phyloP scores from a whole-genome alignment of 1,140 invertebrate genomes.

The Orius insidiosus region DNA sequence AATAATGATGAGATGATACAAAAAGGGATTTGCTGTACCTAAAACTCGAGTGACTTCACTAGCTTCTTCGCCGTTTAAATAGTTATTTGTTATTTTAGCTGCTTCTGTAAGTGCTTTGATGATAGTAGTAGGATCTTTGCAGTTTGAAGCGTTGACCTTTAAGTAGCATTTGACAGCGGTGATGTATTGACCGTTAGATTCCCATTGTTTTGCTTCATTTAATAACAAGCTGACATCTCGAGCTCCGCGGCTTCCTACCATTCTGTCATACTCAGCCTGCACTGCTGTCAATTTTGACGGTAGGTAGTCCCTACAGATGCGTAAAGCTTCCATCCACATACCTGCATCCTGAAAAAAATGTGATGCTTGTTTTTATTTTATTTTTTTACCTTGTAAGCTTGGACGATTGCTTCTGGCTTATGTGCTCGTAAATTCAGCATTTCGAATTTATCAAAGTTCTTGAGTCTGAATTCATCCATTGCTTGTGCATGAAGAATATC shows the following conservation, averaged over 20 bases:
- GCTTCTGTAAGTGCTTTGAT: slow-evolving; percentile 46
- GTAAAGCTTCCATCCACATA: slow-evolving; percentile 87
- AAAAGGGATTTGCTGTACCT: slow-evolving; percentile 24
- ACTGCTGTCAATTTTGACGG: slow-evolving; percentile 62
- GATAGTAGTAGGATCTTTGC: slow-evolving; percentile 37
- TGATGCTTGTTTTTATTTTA: too few relatives aligned
- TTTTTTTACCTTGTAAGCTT: slow-evolving; percentile 59
- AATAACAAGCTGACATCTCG: slow-evolving; percentile 36
- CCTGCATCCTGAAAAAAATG: slow-evolving; percentile 49
- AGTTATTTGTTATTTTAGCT: slow-evolving; percentile 55
- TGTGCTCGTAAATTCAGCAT: slow-evolving; percentile 77
- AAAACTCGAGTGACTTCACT: slow-evolving; percentile 35
- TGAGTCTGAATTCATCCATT: slow-evolving; percentile 51
- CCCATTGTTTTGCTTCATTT: slow-evolving; percentile 59
- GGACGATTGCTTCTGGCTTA: slow-evolving; percentile 78
- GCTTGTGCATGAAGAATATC: slow-evolving; percentile 82
- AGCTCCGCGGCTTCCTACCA: slow-evolving; percentile 26
- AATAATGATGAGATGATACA: slow-evolving; percentile 1
- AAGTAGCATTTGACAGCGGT: slow-evolving; percentile 38
- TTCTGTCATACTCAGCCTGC: slow-evolving; percentile 34
- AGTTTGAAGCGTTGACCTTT: slow-evolving; percentile 27
- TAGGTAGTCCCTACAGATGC: slow-evolving; percentile 89
- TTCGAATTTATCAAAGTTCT: slow-evolving; percentile 67
- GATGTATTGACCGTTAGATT: slow-evolving; percentile 52
- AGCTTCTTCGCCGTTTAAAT: slow-evolving; percentile 45